Evolutionary conservation across 2,113 vertebrate species (phyloP).

Genomic region (Pelmatolapia mariae): DNA sequence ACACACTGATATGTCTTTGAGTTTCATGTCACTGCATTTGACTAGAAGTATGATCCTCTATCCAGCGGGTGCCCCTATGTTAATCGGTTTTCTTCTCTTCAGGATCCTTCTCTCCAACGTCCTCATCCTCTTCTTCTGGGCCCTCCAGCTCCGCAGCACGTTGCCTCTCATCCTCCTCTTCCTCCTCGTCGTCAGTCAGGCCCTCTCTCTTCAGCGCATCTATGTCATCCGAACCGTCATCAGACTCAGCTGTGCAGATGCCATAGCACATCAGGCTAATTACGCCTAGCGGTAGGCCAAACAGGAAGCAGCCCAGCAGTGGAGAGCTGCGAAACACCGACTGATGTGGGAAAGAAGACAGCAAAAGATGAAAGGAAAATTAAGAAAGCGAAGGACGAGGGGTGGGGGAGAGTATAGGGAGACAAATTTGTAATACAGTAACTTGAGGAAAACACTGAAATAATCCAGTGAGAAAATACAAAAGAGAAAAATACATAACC

Average conservation of each 20-base stretch:
- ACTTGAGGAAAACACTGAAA: not conserved
- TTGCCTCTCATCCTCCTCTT: conserved; percentile 70
- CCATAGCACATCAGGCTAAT: conserved; percentile 99
- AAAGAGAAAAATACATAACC: not conserved
- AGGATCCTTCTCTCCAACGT: conserved; percentile 60
- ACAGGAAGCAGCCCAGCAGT: conserved; percentile 94
- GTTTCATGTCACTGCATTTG: conserved; percentile 52
- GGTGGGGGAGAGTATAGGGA: not conserved
- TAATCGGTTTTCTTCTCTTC: conserved; percentile 77
- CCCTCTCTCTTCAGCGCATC: conserved; percentile 77
- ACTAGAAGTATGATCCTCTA: conserved; percentile 33
- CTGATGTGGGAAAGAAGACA: conserved; percentile 60
- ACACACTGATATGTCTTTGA: conserved; percentile 47
- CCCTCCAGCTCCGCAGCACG: conserved; percentile 63
- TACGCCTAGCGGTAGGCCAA: conserved; percentile 93
- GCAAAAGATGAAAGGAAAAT: not conserved
- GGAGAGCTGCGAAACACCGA: conserved; percentile 97
- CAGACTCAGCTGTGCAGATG: conserved; percentile 91
- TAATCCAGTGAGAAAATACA: not conserved
- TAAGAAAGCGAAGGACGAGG: not conserved
- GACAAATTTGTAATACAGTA: not conserved
- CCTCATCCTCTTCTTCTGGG: conserved; percentile 69
- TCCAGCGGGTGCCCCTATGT: conserved; percentile 31
- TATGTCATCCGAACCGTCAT: conserved; percentile 75
- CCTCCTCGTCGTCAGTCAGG: conserved; percentile 78